phyloP scores from a whole-genome alignment of 2,797 vertebrate species.

The Hyperoplus lanceolatus region DNA sequence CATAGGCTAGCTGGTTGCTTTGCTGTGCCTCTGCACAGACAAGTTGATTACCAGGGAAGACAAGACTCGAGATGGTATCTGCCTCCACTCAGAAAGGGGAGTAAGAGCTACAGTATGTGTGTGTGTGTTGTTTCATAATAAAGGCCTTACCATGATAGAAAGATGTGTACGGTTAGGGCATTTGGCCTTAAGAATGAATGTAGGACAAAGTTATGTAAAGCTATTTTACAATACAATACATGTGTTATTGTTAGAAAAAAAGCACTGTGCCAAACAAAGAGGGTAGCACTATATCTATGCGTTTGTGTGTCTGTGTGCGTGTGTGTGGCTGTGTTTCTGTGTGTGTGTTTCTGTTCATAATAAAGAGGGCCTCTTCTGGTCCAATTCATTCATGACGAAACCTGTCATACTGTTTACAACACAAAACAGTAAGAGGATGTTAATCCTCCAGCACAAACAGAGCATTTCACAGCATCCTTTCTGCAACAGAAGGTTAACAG shows the following conservation, averaged over 20 bases:
- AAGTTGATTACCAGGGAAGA: slow-evolving; percentile 66
- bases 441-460: background rate
- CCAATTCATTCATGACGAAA: background rate
- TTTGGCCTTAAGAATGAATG: slow-evolving; percentile 23
- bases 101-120: slow-evolving; percentile 33
- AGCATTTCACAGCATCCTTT: background rate
- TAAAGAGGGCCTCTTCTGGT: background rate
- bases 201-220: too few relatives aligned
- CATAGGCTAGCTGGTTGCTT: slow-evolving; percentile 41
- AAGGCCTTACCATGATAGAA: slow-evolving; percentile 47
- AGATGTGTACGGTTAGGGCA: slow-evolving; percentile 12
- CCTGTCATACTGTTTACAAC: background rate
- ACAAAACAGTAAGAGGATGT: background rate
- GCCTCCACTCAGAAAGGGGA: slow-evolving; percentile 42
- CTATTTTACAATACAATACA: too few relatives aligned
- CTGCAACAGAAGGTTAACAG: background rate
- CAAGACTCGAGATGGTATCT: slow-evolving; percentile 66
- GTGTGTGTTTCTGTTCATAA: too few relatives aligned
- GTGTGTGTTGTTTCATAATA: slow-evolving; percentile 39
- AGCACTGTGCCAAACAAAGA: too few relatives aligned
- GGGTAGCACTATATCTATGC: too few relatives aligned
- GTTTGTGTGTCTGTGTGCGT: too few relatives aligned
- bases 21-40: slow-evolving; percentile 56
- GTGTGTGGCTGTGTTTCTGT: too few relatives aligned
- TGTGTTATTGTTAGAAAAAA: too few relatives aligned